Conservation (phyloP, 2,888 invertebrate genomes). For the Platycheirus rosarum region DNA sequence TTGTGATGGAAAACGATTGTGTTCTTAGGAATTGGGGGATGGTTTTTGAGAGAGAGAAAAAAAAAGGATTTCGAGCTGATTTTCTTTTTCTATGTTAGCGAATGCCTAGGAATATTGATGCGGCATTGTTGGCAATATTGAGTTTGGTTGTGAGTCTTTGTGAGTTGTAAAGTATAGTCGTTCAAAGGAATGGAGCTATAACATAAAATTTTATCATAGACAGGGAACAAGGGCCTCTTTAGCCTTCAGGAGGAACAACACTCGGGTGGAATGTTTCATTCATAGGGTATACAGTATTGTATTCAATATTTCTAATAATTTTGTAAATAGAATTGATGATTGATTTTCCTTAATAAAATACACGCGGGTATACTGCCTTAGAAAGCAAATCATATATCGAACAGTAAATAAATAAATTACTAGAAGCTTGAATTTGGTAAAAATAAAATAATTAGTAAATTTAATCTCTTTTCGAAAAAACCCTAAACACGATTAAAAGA, state of each 20-base stretch:
- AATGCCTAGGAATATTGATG: conserved; percentile 69
- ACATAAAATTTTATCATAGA: conserved; percentile 74
- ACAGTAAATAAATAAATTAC: no score
- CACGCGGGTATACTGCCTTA: no score
- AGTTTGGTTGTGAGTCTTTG: conserved; percentile 38
- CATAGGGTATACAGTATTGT: conserved; percentile 33
- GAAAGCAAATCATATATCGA: no score
- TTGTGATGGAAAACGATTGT: conserved; percentile 72
- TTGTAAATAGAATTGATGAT: no score
- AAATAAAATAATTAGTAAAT: no score
- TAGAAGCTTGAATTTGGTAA: no score
- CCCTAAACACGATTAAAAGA: no score
- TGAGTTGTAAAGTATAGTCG: conserved; percentile 41
- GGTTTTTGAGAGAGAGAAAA: neutral
- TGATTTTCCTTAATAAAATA: no score
- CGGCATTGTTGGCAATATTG: conserved; percentile 57
- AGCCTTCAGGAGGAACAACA: conserved; percentile 57
- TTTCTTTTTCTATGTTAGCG: conserved; percentile 32
- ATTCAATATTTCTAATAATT: no score
- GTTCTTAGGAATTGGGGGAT: neutral
- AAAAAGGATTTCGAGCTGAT: conserved; percentile 28
- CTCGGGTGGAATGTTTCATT: conserved; percentile 49
- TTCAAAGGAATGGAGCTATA: conserved; percentile 65
- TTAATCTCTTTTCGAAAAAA: no score
- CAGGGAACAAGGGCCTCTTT: conserved; percentile 42